Evolutionary conservation across 2,888 invertebrate species (phyloP).

Genomic region (Pseudolycoriella hygida): DNA sequence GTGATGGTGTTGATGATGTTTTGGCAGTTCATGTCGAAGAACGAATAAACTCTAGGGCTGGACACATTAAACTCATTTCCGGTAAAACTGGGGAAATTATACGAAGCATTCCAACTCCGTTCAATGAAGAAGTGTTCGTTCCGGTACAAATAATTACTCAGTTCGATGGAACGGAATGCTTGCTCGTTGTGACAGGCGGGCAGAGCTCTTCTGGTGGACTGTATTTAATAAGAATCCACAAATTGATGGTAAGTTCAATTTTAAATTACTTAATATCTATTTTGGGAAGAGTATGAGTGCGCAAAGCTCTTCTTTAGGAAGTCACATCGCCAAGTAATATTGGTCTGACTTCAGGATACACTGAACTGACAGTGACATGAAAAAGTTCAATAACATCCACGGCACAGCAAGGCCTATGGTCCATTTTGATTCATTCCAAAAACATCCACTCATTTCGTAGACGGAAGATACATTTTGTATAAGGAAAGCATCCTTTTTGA

Average conservation of each 20-base stretch:
- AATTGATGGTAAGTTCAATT: constrained; percentile 22
- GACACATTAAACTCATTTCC: constrained; percentile 49
- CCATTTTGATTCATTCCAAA: too few species aligned
- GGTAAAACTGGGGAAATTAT: constrained; percentile 49
- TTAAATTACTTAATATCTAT: too few species aligned
- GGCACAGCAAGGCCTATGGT: too few species aligned
- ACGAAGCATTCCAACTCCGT: constrained; percentile 41
- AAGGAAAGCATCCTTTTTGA: too few species aligned
- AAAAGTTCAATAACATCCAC: too few species aligned
- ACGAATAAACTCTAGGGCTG: constrained; percentile 31
- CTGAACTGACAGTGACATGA: too few species aligned
- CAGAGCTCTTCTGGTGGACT: constrained; percentile 54
- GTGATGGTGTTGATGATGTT: constrained; percentile 50
- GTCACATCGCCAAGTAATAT: too few species aligned
- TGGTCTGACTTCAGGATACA: too few species aligned
- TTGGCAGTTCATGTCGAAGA: constrained; percentile 46
- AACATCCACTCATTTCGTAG: too few species aligned
- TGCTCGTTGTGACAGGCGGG: constrained; percentile 57
- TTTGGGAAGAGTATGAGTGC: too few species aligned
- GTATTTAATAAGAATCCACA: constrained; percentile 40
- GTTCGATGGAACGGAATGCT: constrained; percentile 39
- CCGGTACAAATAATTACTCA: constrained; percentile 47
- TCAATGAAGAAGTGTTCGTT: constrained; percentile 48
- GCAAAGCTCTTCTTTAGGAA: too few species aligned
- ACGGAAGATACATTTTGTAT: too few species aligned